Conservation (phyloP, 2,888 invertebrate species). For the Ferdinandea cuprea region DNA sequence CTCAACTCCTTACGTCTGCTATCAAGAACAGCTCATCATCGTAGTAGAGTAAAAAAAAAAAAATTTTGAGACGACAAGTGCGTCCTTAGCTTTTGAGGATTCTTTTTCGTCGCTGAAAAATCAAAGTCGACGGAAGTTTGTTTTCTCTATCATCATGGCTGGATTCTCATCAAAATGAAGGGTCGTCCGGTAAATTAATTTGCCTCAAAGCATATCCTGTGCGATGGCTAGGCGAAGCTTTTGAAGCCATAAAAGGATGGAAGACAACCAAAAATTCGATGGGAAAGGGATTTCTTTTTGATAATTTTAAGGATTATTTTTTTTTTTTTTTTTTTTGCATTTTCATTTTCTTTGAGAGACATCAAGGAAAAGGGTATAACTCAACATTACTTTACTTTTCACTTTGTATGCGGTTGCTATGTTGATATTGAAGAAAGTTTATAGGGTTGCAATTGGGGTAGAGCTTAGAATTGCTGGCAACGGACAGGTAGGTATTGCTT, state of each 20-base stretch:
- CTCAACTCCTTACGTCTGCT: constrained; percentile 60
- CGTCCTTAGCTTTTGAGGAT: constrained; percentile 47
- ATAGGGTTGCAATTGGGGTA: neutral
- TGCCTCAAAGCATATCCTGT: constrained; percentile 61
- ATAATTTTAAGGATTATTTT: constrained; percentile 47
- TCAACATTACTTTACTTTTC: constrained; percentile 20
- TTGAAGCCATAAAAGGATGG: constrained; percentile 22
- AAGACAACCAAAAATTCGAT: constrained; percentile 32
- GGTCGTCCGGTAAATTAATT: constrained; percentile 75
- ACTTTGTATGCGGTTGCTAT: constrained; percentile 41
- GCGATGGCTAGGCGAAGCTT: constrained; percentile 45
- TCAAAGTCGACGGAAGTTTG: constrained; percentile 66
- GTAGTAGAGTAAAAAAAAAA: constrained; percentile 1
- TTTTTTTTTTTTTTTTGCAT: constrained; percentile 15
- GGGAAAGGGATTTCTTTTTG: constrained; percentile 46
- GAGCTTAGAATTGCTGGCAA: neutral
- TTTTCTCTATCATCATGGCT: constrained; percentile 21
- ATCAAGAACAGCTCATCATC: constrained; percentile 57
- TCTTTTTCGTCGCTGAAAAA: constrained; percentile 56
- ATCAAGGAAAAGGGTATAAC: constrained; percentile 38
- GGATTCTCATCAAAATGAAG: constrained; percentile 71
- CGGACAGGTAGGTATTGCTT: constrained; percentile 39
- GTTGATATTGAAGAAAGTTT: constrained; percentile 42
- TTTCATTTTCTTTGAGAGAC: too few relatives aligned
- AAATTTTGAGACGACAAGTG: constrained; percentile 39